Evolutionary conservation across 2,797 vertebrate species (phyloP).

Genomic region (Poeciliopsis infans): DNA sequence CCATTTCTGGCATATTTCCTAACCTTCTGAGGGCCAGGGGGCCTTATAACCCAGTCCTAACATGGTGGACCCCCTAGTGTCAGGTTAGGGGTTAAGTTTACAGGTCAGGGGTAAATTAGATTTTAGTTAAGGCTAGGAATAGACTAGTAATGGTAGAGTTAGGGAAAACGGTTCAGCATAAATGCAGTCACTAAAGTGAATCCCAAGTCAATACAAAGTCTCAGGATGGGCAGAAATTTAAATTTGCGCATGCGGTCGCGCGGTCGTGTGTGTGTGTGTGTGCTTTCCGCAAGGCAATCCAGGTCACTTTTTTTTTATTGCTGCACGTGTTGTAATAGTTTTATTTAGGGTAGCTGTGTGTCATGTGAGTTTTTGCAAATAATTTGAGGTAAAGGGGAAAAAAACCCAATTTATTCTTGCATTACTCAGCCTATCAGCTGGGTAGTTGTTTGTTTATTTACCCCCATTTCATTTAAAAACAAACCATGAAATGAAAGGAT

Average conservation of each 20-base stretch:
- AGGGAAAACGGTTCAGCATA: background rate
- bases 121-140: background rate
- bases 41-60: background rate
- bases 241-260: background rate
- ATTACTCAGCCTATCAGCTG: background rate
- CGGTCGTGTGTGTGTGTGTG: background rate
- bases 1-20: background rate
- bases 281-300: background rate
- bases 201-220: too few species aligned
- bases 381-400: background rate
- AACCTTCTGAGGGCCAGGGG: background rate
- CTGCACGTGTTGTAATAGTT: conserved; percentile 2
- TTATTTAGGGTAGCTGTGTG: background rate
- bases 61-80: too few species aligned
- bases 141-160: background rate
- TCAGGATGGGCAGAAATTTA: too few species aligned
- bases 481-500: background rate
- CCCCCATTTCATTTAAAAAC: background rate
- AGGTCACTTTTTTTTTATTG: background rate
- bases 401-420: background rate
- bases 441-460: background rate
- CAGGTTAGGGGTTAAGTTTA: background rate
- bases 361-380: background rate
- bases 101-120: background rate
- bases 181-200: background rate